These are phyloP conservation scores for Labeo rohita DNA, from an alignment of 2,113 vertebrate species.

Conservation along the genomic window DNA sequence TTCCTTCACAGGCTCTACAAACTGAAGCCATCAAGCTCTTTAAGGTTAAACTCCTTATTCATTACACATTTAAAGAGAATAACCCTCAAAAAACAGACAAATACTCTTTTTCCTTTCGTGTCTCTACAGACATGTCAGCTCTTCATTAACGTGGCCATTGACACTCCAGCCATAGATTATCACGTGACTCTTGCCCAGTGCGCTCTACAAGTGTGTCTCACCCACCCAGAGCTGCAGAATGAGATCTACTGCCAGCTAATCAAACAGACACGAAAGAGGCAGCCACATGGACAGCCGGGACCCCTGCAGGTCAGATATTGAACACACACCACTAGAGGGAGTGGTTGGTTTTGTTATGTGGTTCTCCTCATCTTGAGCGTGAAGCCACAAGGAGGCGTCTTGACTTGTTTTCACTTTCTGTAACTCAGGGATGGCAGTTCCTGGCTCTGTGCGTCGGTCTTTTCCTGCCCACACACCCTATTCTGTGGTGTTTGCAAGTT, in stretches of 20 bases:
- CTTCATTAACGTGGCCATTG: conserved; percentile 95
- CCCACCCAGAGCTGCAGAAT: conserved; percentile 94
- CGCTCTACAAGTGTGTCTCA: conserved; percentile 92
- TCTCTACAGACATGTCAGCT: conserved; percentile 91
- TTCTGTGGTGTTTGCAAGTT: conserved; percentile 92
- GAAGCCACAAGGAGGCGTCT: neutral
- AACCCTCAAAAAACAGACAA: neutral
- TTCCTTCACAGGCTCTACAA: conserved; percentile 94
- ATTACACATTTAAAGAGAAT: neutral
- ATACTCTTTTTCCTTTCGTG: neutral
- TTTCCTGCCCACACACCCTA: conserved; percentile 93
- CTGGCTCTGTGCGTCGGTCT: conserved; percentile 91
- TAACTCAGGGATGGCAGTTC: conserved; percentile 91
- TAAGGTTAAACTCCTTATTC: conserved; percentile 81
- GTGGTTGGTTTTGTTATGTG: neutral
- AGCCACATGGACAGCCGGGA: conserved; percentile 84
- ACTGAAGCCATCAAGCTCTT: conserved; percentile 98
- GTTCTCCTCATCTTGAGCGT: neutral
- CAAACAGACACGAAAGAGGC: conserved; percentile 91
- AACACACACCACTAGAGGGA: conserved; percentile 57
- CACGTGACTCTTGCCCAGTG: conserved; percentile 97
- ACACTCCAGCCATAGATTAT: conserved; percentile 96
- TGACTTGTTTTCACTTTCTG: conserved; percentile 13
- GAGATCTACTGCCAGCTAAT: conserved; percentile 97
- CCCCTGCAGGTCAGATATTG: conserved; percentile 86